Evolutionary conservation across 92 coral and sea anemone genomes (phyloP).

Genomic region (Hydrozoanthus gracilis): DNA sequence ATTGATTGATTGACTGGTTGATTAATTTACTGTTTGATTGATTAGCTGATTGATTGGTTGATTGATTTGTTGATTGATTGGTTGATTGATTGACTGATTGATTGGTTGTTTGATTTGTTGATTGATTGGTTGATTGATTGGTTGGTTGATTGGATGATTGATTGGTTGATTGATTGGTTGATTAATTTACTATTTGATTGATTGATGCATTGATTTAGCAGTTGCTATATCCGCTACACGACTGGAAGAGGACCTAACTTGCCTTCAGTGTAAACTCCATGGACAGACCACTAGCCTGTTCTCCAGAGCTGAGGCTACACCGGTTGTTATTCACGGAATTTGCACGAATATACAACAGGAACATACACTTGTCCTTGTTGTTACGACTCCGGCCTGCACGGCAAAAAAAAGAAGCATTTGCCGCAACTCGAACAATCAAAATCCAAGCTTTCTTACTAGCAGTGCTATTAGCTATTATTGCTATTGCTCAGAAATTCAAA

Average conservation of each 20-base stretch:
- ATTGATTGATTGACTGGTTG: no score
- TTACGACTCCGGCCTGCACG: conserved; percentile 74
- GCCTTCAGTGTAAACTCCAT: conserved; percentile 95
- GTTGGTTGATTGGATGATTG: no score
- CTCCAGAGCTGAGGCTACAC: conserved; percentile 66
- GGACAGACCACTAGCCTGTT: conserved; percentile 76
- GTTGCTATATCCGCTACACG: background rate
- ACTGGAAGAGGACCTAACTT: background rate
- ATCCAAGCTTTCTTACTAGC: no score
- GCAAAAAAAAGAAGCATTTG: background rate
- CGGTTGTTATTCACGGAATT: conserved; percentile 94
- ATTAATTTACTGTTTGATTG: no score
- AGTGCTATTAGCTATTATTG: no score
- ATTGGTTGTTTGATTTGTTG: no score
- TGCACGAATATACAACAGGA: conserved; percentile 87
- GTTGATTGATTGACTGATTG: no score
- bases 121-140: no score
- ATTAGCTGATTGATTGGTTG: no score
- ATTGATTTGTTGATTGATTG: no score
- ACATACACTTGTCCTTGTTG: conserved; percentile 97
- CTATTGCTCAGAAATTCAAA: no score
- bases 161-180: no score
- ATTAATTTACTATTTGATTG: background rate
- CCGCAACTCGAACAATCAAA: background rate
- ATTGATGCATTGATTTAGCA: background rate